These are phyloP conservation scores for Alcedo quadribrachys DNA, from an alignment of 2,797 vertebrate species.

Conservation along the genomic window DNA sequence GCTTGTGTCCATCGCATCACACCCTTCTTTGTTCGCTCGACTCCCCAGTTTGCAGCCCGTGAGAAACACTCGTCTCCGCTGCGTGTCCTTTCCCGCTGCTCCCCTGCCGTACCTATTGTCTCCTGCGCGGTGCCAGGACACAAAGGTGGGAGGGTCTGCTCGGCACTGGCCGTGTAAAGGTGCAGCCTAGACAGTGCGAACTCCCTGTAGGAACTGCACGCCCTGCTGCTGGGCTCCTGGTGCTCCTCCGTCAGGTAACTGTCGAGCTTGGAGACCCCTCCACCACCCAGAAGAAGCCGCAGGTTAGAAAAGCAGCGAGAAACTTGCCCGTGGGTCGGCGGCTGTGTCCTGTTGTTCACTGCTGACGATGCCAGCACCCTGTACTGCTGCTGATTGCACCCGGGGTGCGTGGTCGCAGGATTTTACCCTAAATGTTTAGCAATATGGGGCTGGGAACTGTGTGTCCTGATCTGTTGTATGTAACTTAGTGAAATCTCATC, in stretches of 20 bases:
- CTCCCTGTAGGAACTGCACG: neutral
- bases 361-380: neutral
- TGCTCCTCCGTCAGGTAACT: neutral
- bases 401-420: neutral
- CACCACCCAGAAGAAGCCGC: fast-evolving
- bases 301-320: neutral
- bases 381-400: too few relatives aligned
- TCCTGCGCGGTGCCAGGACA: conserved; percentile 3
- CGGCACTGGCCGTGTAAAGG: neutral
- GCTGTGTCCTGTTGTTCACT: neutral
- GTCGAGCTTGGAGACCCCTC: neutral
- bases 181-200: neutral
- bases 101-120: conserved; percentile 53
- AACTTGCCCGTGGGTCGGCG: neutral
- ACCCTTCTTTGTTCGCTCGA: conserved; percentile 48
- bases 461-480: neutral
- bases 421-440: neutral
- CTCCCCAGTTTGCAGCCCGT: neutral
- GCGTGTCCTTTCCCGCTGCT: neutral
- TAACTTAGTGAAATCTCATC: neutral
- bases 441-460: neutral
- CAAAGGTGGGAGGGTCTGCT: conserved; percentile 65
- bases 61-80: neutral
- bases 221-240: neutral
- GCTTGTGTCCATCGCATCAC: conserved; percentile 17